Evolutionary conservation across 1,140 invertebrate species (phyloP).

Genomic region (Camponotus pennsylvanicus): DNA sequence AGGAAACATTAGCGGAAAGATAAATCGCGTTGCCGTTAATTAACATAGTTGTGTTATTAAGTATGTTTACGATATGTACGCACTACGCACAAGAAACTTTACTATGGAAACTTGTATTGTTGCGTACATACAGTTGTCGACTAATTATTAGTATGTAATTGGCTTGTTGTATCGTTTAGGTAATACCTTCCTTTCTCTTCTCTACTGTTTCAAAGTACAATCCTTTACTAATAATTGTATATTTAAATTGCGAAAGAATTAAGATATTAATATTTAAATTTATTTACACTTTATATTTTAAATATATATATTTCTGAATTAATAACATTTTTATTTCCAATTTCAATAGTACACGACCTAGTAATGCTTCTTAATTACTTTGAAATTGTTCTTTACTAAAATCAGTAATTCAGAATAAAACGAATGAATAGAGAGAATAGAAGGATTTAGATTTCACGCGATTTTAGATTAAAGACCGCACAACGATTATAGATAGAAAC

Average conservation of each 20-base stretch:
- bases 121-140: slow-evolving; percentile 23
- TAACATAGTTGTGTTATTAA: slow-evolving; percentile 54
- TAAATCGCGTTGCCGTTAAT: slow-evolving; percentile 56
- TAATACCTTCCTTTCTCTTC: not conserved
- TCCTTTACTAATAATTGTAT: slow-evolving; percentile 43
- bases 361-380: not conserved
- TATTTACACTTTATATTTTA: not conserved
- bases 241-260: not conserved
- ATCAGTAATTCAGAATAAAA: slow-evolving; percentile 37
- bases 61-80: slow-evolving; percentile 42
- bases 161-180: slow-evolving; percentile 25
- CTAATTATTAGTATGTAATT: slow-evolving; percentile 52
- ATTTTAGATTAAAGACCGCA: slow-evolving; percentile 65
- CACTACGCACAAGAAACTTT: slow-evolving; percentile 45
- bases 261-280: slow-evolving; percentile 30
- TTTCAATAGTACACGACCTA: not conserved
- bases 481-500: slow-evolving; percentile 59
- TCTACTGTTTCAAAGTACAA: not conserved
- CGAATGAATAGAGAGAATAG: slow-evolving; percentile 19
- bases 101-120: slow-evolving; percentile 42
- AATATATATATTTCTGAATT: not conserved
- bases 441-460: slow-evolving; percentile 55
- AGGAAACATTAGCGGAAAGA: slow-evolving; percentile 59
- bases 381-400: not conserved
- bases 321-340: not conserved